Evolutionary conservation across 2,797 vertebrate species (phyloP).

Genomic region (Hypotaenidia okinawae): DNA sequence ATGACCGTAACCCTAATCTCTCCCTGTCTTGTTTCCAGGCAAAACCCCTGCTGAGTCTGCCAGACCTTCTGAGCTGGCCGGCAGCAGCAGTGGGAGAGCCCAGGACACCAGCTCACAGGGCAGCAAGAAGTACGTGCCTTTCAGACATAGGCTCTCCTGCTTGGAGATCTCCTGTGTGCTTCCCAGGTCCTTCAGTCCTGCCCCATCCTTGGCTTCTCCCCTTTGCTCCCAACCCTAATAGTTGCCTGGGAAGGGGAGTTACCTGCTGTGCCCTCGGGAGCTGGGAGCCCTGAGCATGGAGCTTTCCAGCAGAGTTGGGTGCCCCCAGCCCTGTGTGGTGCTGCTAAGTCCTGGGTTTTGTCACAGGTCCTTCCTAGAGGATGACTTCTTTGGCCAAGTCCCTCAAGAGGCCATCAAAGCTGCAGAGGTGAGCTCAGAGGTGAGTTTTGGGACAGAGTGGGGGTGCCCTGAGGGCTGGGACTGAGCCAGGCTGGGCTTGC

Average conservation of each 20-base stretch:
- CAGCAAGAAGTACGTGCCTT: conserved; percentile 42
- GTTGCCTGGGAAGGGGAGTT: not conserved
- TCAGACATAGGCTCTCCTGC: not conserved
- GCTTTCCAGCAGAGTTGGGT: not conserved
- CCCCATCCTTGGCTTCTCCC: not conserved
- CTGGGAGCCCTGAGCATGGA: not conserved
- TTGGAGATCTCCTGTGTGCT: not conserved
- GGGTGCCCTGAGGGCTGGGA: not conserved
- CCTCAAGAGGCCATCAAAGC: conserved; percentile 71
- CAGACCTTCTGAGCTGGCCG: not conserved
- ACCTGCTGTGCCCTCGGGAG: not conserved
- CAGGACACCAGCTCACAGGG: not conserved
- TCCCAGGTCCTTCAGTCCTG: not conserved
- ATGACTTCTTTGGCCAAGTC: conserved; percentile 79
- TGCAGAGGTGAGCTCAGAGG: conserved; percentile 79
- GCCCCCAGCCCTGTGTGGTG: not conserved
- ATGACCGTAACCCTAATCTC: not conserved
- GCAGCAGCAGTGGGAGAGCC: not conserved
- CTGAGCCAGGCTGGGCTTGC: not conserved
- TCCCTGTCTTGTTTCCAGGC: conserved; percentile 16
- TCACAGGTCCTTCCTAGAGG: conserved; percentile 77
- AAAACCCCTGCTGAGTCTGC: not conserved
- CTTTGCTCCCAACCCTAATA: rapidly evolving
- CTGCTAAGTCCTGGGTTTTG: not conserved
- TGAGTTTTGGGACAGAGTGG: not conserved